phyloP scores from a whole-genome alignment of 1,140 invertebrate species.

The Thaumatotibia leucotreta region DNA sequence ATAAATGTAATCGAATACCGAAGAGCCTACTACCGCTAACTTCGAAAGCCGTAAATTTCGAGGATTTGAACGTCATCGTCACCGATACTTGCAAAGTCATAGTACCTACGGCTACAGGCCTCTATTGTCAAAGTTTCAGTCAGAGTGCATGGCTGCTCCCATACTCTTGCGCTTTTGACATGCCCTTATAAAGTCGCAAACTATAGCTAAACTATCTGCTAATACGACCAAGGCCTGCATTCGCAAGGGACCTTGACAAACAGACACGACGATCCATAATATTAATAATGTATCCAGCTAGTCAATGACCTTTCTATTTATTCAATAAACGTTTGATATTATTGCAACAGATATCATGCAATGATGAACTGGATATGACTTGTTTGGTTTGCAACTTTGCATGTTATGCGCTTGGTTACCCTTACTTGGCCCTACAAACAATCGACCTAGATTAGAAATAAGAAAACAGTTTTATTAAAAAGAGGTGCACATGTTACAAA shows the following conservation, averaged over 20 bases:
- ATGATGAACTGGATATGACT: background rate
- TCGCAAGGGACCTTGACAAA: background rate
- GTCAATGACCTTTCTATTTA: conserved; percentile 10
- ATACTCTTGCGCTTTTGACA: background rate
- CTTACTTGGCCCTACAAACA: background rate
- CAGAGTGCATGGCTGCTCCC: too few relatives aligned
- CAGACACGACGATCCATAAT: background rate
- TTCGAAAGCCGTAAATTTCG: too few relatives aligned
- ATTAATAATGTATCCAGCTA: background rate
- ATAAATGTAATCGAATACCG: too few relatives aligned
- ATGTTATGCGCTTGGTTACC: background rate
- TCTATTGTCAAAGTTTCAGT: too few relatives aligned
- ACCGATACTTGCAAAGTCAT: too few relatives aligned
- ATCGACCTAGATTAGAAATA: too few relatives aligned
- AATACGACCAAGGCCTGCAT: background rate
- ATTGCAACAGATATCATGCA: background rate
- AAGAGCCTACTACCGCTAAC: too few relatives aligned
- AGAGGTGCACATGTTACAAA: too few relatives aligned
- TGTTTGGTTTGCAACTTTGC: background rate
- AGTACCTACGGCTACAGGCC: too few relatives aligned
- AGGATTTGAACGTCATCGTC: too few relatives aligned
- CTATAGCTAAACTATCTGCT: background rate
- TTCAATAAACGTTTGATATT: conserved; percentile 4
- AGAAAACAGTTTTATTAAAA: background rate
- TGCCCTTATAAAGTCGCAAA: background rate